Evolutionary conservation across 2,888 invertebrate genomes (phyloP).

Genomic region (Cephus rjabovi): DNA sequence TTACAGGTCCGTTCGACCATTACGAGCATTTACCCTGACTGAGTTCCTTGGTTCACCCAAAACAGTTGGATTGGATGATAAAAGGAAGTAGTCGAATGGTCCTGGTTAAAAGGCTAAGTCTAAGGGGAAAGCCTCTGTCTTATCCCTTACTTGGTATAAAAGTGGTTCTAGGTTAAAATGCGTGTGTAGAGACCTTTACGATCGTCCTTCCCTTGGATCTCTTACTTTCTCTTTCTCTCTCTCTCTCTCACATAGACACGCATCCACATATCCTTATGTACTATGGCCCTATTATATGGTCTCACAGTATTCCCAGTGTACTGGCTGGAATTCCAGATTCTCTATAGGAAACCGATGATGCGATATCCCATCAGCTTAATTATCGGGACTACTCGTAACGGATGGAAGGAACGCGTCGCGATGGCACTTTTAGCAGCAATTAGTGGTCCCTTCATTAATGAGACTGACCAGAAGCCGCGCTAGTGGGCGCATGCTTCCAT

Average conservation of each 20-base stretch:
- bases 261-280: no score
- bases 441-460: not conserved
- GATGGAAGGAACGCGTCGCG: not conserved
- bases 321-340: not conserved
- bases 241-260: not conserved
- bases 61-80: no score
- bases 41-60: not conserved
- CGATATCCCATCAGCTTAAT: not conserved
- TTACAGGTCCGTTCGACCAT: slow-evolving; percentile 2
- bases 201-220: no score
- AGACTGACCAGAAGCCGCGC: not conserved
- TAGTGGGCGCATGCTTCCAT: not conserved
- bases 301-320: not conserved
- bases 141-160: no score
- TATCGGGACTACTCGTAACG: not conserved
- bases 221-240: not conserved
- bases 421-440: not conserved
- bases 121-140: no score
- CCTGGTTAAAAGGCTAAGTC: no score
- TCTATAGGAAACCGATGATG: not conserved
- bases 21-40: not conserved
- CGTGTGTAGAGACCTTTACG: no score
- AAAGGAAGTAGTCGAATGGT: no score
- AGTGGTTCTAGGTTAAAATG: no score
- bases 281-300: not conserved